Base-by-base conservation (phyloP, 2,888 invertebrate species). In the Acanthosoma haemorrhoidale region DNA sequence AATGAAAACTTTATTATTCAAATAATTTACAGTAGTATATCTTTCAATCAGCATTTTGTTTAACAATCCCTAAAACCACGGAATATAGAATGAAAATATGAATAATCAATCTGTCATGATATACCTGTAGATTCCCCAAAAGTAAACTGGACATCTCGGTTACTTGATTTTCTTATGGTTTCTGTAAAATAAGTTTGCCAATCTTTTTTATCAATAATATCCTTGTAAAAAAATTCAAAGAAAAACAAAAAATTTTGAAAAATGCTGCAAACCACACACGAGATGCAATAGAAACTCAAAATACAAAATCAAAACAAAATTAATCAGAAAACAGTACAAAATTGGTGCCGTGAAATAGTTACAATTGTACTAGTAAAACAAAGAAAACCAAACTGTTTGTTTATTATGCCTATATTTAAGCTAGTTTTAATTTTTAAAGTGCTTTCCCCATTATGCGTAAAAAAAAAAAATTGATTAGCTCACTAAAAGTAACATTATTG, bases 61-160 rank as follows among this genome's bases (percentile, higher is more conserved):
- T 39, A 18, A 29, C 36, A 21, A 21, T 36, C 18, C 38, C 51
- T 32, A 41, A 32, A 32, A 2, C n/a, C 31, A 32, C 9, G 61
- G 39, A 58, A 61, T 43, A 67, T 38, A 73, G 72, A 51, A 60
- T 51, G 70, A 61, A 70, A 41, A 57, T 51, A 25, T 25, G 51
- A 51, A 51, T 51, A 51, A 51, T 25, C 51, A 25, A 51, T 51
- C 51, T 25, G 51, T 51, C 51, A 11, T 51, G 21, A 74, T 72
- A 79, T 80, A 89, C 89, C 89, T 78, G 87, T 85, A 6, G 89
- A 90, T 77, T 87, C 84, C 76, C 88, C 88, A 75, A 89, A 84
- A 71, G 87, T 87, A 78, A 90, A 90, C 80, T 88, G 88, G 73
- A 89, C 89, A 70, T 75, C 76, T 66, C 74, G 73, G 71, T 73